Base-by-base conservation (phyloP, 2,113 vertebrate genomes). In the Indicator indicator region DNA sequence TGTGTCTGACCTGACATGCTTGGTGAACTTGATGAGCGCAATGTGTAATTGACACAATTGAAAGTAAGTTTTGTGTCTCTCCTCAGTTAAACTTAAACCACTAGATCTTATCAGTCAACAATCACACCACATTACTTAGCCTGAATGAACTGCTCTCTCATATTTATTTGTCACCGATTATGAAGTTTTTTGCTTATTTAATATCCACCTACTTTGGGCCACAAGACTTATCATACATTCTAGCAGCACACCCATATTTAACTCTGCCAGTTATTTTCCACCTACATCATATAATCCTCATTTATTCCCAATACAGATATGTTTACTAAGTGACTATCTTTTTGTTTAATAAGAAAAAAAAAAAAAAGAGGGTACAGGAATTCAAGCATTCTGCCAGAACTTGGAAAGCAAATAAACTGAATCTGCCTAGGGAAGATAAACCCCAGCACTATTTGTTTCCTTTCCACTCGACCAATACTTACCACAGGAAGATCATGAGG, bases 381-480 rank as follows among this genome's bases (percentile, higher is more conserved):
- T 64, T 80, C 44, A 83, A 93, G 40, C 16, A 84, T 56, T 83
- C 70, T 90, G 60, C 42, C 55, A 82, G 70, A 82, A 86, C 18
- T 52, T 65, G 44, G 63, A 92, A 90, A 92, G 77, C 40, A 89
- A 90, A 86, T 54, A 83, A 89, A 80, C 28, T 63, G 11, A 84
- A 69, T 27, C 56, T 28, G 70, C 8, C 26, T 40, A 87, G 7
- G 10, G 44, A 70, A 78, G n/a, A 63, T 11, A 90, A 94, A 80
- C 64, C 6, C 15, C 16, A 69, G 26, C 14, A 58, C 1, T 62
- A 11, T 36, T 16, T 26, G 11, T 42, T 74, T 76, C 23, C 50
- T 58, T 93, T 78, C 32, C 36, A 18, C n/a, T 82, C 81, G 79
- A 67, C 27, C 46, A 68, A 40, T 62, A 80, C 81, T 90, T 86